Base-by-base conservation (phyloP, 2,797 vertebrate species). In the Uromys caudimaculatus region DNA sequence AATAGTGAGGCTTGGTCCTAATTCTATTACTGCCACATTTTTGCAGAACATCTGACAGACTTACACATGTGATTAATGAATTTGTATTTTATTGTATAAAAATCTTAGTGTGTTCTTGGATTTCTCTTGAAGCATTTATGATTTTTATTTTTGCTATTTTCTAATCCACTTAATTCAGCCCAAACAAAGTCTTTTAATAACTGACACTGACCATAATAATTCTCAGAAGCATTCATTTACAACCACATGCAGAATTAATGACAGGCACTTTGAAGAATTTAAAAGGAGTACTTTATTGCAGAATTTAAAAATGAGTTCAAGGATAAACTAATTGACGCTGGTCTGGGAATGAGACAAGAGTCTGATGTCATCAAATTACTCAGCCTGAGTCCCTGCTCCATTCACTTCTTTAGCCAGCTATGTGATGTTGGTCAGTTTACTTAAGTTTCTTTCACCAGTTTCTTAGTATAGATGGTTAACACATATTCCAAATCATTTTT, bases 281-380 rank as follows among this genome's bases (percentile, higher is more conserved):
- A 41, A 97, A 97, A 94, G 32, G 23, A 90, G 29, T 90, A 56
- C 58, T 94, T 95, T 95, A 88, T 82, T 92, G 77, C 56, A 52
- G 58, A 27, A 79, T n/a, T 62, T 95, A 85, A 89, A 95, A 96
- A 32, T 89, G 32, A 96, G 90, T 91, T 96, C 92, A 98, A 93
- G 92, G 77, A 95, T 83, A 95, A 93, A 76, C 52, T 95, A 96
- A 86, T 4, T 64, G 78, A 89, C 88, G 62, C 84, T 96, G 90
- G 88, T 93, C 12, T 47, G 64, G 56, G 90, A 86, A 89, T 94
- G 24, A 87, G 64, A 91, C 90, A 89, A 94, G 27, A 90, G 58
- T 92, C 41, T 60, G 17, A 11, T 60, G 0, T 67, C 86, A 56
- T 14, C 73, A 83, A 91, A 95, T 52, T 38, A 86, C 52, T 91